These are phyloP conservation scores for Nipponacmea schrenckii DNA, from an alignment of 2,888 invertebrate species.

Conservation along the genomic window DNA sequence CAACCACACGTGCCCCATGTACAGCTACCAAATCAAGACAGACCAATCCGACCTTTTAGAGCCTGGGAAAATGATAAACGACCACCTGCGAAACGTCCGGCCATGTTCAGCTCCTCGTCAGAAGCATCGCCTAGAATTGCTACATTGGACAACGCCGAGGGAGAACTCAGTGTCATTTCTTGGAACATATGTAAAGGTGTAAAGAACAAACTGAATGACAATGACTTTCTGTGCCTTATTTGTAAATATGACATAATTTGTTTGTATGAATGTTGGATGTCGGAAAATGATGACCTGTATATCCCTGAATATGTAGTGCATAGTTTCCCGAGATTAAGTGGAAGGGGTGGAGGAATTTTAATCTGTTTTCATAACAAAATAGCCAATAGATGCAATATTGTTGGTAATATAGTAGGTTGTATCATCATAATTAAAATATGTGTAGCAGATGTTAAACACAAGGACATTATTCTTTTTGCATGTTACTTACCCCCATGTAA, in stretches of 20 bases:
- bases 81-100: too few relatives aligned
- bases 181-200: not conserved
- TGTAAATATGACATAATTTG: not conserved
- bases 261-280: not conserved
- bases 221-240: not conserved
- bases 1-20: too few relatives aligned
- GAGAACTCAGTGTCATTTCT: not conserved
- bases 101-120: too few relatives aligned
- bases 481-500: not conserved
- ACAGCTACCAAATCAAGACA: too few relatives aligned
- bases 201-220: not conserved
- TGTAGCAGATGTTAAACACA: not conserved
- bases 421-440: not conserved
- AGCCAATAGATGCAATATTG: not conserved
- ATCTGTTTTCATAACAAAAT: not conserved
- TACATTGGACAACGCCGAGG: not conserved
- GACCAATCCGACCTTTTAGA: too few relatives aligned
- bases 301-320: not conserved
- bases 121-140: too few relatives aligned
- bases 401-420: not conserved
- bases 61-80: too few relatives aligned
- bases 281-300: not conserved
- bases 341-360: not conserved
- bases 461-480: not conserved
- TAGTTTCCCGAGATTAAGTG: not conserved